Base-by-base conservation (phyloP, 2,888 invertebrate genomes). In the Rambutsinella grinnellia region DNA sequence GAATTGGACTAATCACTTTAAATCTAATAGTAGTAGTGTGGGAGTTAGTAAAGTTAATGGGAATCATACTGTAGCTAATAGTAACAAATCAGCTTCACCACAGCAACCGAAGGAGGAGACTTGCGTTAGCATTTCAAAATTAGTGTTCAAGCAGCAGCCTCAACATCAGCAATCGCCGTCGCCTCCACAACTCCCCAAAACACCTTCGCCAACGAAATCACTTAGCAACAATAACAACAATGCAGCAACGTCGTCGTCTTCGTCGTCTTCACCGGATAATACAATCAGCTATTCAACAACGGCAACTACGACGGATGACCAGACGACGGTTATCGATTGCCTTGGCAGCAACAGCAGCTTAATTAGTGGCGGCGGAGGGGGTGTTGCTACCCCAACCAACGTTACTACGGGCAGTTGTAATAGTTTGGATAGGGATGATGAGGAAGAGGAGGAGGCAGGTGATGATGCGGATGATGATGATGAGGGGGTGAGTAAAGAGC, bases 1-100 rank as follows among this genome's bases (percentile, higher is more conserved):
- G 85, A 96, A 95, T 88, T 96, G 95, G 95, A 95, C 95, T 28
- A 93, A 94, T 77, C 95, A 94, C 87, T 96, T 95, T 21, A 63
- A 61, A 47, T 6, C 6, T 6, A 6, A 10, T 2, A 27, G 21
- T 26, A 27, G 15, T 5, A 53, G 53, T 49, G 63, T 49, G 17
- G 44, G 17, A n/a, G 28, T 3, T 13, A 13, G 2, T 5, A 44
- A n/a, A 5, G 51, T 51, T 27, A 53, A 53, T 3, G 63, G 27
- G n/a, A 49, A 10, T 47, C 10, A 47, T 3, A n/a, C 15, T 2
- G 28, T 21, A 56, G 17, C 57, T 6, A 23, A 56, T 15, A 24
- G 17, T 19, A 56, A 23, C 57, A 24, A 28, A 17, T 46, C 46
- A 2, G n/a, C 46, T 46, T 17, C 54, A 8, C 24, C 54, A 54